phyloP scores from a whole-genome alignment of 2,113 vertebrate genomes.

The Myocastor coypus region DNA sequence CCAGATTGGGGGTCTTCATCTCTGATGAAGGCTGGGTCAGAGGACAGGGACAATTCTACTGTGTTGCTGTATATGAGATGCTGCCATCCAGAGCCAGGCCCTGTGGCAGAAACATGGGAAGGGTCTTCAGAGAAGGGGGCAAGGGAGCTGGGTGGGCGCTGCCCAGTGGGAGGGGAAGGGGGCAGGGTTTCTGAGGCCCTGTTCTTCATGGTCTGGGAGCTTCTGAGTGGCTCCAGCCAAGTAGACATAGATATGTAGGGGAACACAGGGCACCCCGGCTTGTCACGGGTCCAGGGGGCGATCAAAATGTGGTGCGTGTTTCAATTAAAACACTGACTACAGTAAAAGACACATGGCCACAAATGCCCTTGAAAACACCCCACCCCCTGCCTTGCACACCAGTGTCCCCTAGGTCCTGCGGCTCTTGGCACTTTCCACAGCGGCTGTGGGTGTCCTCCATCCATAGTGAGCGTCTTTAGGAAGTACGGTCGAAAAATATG shows the following conservation, averaged over 20 bases:
- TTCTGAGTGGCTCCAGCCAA: background rate
- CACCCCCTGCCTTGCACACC: background rate
- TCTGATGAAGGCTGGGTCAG: background rate
- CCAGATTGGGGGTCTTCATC: background rate
- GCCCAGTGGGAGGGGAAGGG: rapidly evolving
- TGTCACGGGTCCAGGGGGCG: background rate
- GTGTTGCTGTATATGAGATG: too few species aligned
- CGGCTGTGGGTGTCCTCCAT: background rate
- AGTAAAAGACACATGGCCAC: background rate
- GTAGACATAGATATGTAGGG: background rate
- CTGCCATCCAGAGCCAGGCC: background rate
- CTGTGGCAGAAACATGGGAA: background rate
- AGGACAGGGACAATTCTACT: background rate
- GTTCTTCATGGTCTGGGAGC: background rate
- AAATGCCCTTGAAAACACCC: background rate
- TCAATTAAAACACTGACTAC: background rate
- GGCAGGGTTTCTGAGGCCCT: background rate
- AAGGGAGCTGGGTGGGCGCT: background rate
- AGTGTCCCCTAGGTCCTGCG: background rate
- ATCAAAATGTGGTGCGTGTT: background rate
- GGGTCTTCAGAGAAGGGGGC: background rate
- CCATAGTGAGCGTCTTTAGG: background rate
- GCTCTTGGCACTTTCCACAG: background rate
- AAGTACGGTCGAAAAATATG: too few species aligned
- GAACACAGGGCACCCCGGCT: background rate